A percentile compares a stretch with the other conserved stretches of the same genome.
phyloP scores from a whole-genome alignment of 2,797 vertebrate genomes.

The Brachyrhaphis roseni region DNA sequence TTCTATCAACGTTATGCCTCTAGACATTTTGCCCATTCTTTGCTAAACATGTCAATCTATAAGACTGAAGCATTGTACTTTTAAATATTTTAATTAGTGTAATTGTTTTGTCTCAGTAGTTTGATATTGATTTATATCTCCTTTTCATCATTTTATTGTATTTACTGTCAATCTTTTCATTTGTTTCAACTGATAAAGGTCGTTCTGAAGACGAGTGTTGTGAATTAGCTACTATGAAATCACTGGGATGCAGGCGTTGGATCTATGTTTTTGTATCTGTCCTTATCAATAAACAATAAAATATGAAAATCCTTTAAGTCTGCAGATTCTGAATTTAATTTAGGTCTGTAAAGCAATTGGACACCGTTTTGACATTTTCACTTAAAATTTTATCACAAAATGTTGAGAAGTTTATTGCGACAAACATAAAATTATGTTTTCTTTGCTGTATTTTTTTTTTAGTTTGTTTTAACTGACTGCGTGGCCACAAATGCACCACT shows the following conservation, averaged over 20 bases:
- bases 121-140: no score
- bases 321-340: not conserved
- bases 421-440: not conserved
- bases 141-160: no score
- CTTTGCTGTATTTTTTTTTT: not conserved
- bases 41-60: not conserved
- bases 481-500: not conserved
- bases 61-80: not conserved
- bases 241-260: no score
- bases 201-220: no score
- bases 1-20: not conserved
- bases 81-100: no score
- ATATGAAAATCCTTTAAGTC: not conserved
- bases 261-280: no score
- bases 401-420: not conserved
- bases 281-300: no score
- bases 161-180: no score
- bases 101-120: no score
- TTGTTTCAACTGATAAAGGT: no score
- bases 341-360: not conserved
- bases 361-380: not conserved
- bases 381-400: not conserved
- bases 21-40: not conserved
- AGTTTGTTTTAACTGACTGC: not conserved
- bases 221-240: no score